Conservation (phyloP, 2,888 invertebrate species). For the Plebejus anna region DNA sequence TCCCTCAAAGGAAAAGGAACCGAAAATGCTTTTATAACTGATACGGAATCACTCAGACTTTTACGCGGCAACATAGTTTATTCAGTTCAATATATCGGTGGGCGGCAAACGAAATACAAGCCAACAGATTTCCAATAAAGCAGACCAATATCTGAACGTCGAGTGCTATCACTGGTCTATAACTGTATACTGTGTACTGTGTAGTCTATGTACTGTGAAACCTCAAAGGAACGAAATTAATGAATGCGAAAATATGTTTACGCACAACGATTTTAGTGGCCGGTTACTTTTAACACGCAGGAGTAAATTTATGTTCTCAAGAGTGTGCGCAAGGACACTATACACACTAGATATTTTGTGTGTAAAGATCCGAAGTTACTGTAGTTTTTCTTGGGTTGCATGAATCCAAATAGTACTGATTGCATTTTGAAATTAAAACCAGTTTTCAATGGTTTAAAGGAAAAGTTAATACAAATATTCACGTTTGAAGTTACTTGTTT, state of each 20-base stretch:
- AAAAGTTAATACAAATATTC: no score
- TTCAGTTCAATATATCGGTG: constrained; percentile 47
- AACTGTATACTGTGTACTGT: not conserved
- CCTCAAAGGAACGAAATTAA: constrained; percentile 9
- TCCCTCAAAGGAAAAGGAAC: not conserved
- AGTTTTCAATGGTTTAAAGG: no score
- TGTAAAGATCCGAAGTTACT: no score
- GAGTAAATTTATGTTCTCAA: not conserved
- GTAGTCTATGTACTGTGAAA: not conserved
- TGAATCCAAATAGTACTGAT: no score
- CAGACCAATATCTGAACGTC: constrained; percentile 17
- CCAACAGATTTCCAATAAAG: constrained; percentile 43
- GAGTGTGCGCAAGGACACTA: not conserved
- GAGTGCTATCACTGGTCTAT: not conserved
- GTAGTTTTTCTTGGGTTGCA: no score
- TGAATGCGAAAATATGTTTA: constrained; percentile 4
- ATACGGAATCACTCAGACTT: constrained; percentile 17
- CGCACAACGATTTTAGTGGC: not conserved
- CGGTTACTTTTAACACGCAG: no score
- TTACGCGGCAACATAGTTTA: constrained; percentile 36
- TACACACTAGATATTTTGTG: no score
- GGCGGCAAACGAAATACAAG: constrained; percentile 49
- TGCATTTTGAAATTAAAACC: no score
- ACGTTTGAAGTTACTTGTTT: no score
- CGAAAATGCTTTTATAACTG: constrained; percentile 11